Evolutionary conservation across 2,888 invertebrate genomes (phyloP), one percentile per base, ranked within the genome.

Genomic region (Platypus cylindrus): DNA sequence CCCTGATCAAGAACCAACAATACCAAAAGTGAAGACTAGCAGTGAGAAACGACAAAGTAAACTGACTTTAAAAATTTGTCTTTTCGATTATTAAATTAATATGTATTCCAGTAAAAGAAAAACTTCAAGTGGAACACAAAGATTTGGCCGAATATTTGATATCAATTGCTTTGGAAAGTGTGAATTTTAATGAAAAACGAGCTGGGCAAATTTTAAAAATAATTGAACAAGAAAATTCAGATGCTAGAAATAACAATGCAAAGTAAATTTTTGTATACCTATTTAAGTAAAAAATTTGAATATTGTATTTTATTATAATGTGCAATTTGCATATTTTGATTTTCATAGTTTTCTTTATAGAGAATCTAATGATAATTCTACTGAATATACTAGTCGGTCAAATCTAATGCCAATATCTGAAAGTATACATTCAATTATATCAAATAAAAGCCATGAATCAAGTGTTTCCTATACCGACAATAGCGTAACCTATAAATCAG

Each of bases 151-250:
- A 85, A 47, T 73, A 82, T 41, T 78, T 93, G 8, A 75, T 91
- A 32, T 64, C 74, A 2, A 78, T 91, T 58, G 93, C 91, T 0
- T 63, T 91, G 43, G 90, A 93, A 52, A 86, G 87, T 52, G 86
- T 86, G 0, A 78, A 82, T 52, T 91, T 78, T 60, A 79, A 87
- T 45, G 85, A 86, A 56, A 77, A 78, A 34, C 70, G 80, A 34
- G 85, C 89, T 0, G 75, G 73, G 45, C 80, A 83, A 57, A 83
- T 91, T 45, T 64, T 91, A 33, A 67, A 73, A 46, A 77, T 78
- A 17, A 80, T 79, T 56, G 63, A 73, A 5, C 66, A 74, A 41
- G 83, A 83, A 49, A 81, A 83, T 49, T 51, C 48, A 5, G 2
- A 50, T 50, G 15, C 32, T 22, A 30, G 37, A 8, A 41, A 34